Evolutionary conservation across 2,113 vertebrate genomes (phyloP).

Genomic region (Xenopus borealis): DNA sequence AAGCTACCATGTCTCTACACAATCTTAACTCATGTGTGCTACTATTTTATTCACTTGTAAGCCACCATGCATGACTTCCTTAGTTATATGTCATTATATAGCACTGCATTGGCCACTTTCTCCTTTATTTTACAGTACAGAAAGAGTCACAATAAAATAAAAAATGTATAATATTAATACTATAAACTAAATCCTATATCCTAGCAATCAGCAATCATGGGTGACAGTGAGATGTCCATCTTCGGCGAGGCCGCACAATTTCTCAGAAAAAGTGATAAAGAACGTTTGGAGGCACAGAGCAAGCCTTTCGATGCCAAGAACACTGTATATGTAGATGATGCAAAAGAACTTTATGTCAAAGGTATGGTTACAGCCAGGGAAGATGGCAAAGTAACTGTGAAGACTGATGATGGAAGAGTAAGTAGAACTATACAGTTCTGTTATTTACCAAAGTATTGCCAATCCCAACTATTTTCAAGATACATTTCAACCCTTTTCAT

Average conservation of each 20-base stretch:
- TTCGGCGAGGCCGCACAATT: conserved; percentile 70
- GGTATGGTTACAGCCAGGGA: conserved; percentile 74
- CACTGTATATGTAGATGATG: conserved; percentile 74
- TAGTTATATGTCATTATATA: too few species aligned
- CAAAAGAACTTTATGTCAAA: conserved; percentile 81
- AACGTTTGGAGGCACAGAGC: conserved; percentile 71
- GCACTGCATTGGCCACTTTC: too few species aligned
- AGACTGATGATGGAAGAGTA: conserved; percentile 71
- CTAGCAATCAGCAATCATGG: conserved; percentile 44
- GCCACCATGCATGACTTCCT: too few species aligned
- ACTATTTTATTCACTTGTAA: too few species aligned
- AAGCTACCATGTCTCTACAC: too few species aligned
- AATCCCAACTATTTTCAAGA: background rate
- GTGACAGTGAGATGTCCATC: conserved; percentile 67
- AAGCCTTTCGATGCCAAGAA: conserved; percentile 84
- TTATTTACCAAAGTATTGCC: conserved; percentile 61
- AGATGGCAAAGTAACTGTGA: conserved; percentile 80
- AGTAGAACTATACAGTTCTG: conserved; percentile 56
- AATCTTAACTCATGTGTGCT: too few species aligned
- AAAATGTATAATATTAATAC: background rate
- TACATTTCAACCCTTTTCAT: background rate
- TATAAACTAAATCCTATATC: background rate
- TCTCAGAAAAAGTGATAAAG: conserved; percentile 70
- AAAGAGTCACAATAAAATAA: background rate
- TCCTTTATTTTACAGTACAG: too few species aligned